Evolutionary conservation across 2,797 vertebrate genomes (phyloP), one percentile per base, ranked within the genome.

Genomic region (Huso huso): DNA sequence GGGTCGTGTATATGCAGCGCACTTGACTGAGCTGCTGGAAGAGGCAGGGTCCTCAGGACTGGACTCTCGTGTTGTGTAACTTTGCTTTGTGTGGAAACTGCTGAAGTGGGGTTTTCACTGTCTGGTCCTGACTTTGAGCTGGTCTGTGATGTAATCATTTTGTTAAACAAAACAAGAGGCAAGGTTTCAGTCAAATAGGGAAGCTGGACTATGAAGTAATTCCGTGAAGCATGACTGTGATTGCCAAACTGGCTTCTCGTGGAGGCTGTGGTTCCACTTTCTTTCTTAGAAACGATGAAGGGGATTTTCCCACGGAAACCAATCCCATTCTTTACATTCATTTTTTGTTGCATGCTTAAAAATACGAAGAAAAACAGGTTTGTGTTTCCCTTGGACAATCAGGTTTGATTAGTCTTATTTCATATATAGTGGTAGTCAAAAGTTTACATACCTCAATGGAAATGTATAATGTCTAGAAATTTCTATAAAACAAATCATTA

Each of bases 171-270:
- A 60, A 55, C 68, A 69, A 66, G 23, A 37, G 23, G 23, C 23
- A 37, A 66, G 37, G 62, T 61, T 74, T 49, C 67, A 71, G 64
- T 48, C 66, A 66, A 78, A 75, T 70, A 64, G n/a, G 72, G 78
- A 80, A 77, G 74, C 77, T 70, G 63, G 70, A 74, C 53, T 71
- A 65, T 77, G 72, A 67, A 58, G 67, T 78, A 68, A 77, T 71
- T 69, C 51, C 48, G 58, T 51, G 72, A 4, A 37, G 23, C 23
- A 37, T 37, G 23, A 37, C 23, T 48, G 11, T 65, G 65, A 58
- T 70, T 70, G 65, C 69, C 50, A 62, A 70, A 67, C 18, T 37
- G 23, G 6, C 69, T 49, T 37, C 62, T 64, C 64, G 51, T 57
- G 15, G 12, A 15, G 51, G 51, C 18, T 51, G 62, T n/a, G 61